phyloP scores from a whole-genome alignment of 53 echinoderm and acorn worm species.

The Holothuria leucospilota region DNA sequence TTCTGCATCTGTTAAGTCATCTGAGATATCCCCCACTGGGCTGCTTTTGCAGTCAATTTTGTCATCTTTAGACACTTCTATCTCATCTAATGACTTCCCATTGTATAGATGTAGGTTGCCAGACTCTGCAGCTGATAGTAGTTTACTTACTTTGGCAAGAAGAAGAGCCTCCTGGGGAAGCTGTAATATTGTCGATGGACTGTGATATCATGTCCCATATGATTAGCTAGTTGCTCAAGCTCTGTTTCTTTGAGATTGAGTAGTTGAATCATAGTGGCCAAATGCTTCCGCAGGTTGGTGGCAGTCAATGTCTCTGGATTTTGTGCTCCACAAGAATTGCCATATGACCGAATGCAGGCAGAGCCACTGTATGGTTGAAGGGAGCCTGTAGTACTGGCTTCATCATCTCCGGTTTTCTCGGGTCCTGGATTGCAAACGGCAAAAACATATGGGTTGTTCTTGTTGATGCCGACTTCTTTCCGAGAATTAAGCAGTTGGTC shows the following conservation, averaged over 20 bases:
- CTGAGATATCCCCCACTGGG: background rate
- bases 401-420: background rate
- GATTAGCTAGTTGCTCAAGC: slow-evolving; percentile 59
- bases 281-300: background rate
- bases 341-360: slow-evolving; percentile 2
- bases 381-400: background rate
- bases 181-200: slow-evolving; percentile 57
- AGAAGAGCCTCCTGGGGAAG: slow-evolving; percentile 46
- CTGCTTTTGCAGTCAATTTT: background rate
- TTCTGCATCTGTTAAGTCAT: background rate
- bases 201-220: slow-evolving; percentile 57
- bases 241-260: slow-evolving; percentile 22
- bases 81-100: background rate
- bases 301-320: slow-evolving; percentile 1
- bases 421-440: slow-evolving; percentile 2
- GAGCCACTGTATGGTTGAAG: background rate
- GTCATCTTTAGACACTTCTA: background rate
- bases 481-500: background rate
- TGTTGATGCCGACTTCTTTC: background rate
- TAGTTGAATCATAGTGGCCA: background rate
- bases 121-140: slow-evolving; percentile 13
- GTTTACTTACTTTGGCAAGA: slow-evolving; percentile 63
- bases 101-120: background rate
- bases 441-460: background rate
- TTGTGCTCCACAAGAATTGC: background rate